Evolutionary conservation across 2,113 vertebrate species (phyloP), one percentile per base, ranked within the genome.

Genomic region (Formicarius rufipectus): DNA sequence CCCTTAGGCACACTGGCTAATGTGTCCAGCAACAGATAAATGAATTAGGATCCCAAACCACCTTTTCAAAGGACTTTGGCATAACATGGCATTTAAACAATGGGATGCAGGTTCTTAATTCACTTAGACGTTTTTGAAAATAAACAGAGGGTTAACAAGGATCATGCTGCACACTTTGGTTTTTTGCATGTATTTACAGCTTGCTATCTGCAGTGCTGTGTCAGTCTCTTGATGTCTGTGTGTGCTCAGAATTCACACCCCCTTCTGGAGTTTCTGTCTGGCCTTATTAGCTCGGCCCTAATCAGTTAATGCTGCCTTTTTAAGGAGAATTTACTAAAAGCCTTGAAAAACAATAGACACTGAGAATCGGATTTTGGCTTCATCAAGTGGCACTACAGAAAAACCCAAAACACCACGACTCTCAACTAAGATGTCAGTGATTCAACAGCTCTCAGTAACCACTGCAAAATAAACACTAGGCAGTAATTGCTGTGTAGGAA

Each of bases 371-470:
- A 64, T 75, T 89, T 82, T 91, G 68, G 37, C 45, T 89, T 60
- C 66, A 68, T 79, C 76, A 88, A 49, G 93, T 44, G 6, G 24
- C 47, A 44, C 75, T 78, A 30, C 17, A 31, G 33, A 50, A 42
- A 58, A 52, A 62, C 14, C 40, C 40, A 63, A 76, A 64, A 31
- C 62, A 71, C 18, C 64, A 72, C 71, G 79, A 68, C 64, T 84
- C 93, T 92, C 75, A 86, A 79, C 81, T 91, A 75, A 95, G 85
- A 95, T 94, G 82, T 88, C 79, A 93, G 88, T 96, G 95, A 96
- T 85, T 93, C 95, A 96, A 95, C 79, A 94, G 68, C 79, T 92
- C 90, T 80, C 90, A 77, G 95, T 81, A 96, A 94, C 90, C 93
- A 58, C 95, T 81, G 82, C 68, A 96, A 95, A 94, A 84, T 67